Conservation (phyloP, 2,113 vertebrate species). For the Microcebus murinus region DNA sequence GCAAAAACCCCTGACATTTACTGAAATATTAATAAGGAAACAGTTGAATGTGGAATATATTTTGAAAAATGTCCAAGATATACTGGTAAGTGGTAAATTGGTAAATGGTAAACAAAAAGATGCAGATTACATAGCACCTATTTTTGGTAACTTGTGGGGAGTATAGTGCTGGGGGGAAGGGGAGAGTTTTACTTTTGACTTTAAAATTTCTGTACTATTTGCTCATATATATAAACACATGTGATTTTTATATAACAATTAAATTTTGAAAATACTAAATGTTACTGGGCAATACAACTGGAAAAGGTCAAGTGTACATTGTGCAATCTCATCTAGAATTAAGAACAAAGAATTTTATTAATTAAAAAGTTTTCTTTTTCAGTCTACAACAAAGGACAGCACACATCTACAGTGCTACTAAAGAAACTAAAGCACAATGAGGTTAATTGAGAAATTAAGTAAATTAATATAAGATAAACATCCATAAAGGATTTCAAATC, state of each 20-base stretch:
- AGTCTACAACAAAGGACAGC: not conserved
- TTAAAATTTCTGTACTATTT: constrained; percentile 9
- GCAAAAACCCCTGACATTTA: not conserved
- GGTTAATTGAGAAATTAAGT: constrained; percentile 6
- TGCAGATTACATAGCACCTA: not conserved
- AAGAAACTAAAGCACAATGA: not conserved
- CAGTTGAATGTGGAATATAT: not conserved
- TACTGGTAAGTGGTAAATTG: not conserved
- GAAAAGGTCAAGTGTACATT: not conserved
- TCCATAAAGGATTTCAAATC: not conserved
- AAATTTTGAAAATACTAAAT: constrained; percentile 12
- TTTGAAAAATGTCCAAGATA: not conserved
- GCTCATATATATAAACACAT: not conserved
- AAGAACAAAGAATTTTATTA: constrained; percentile 8
- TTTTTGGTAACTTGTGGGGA: not conserved
- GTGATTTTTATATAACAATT: not conserved
- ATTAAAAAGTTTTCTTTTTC: constrained; percentile 5
- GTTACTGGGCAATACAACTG: not conserved
- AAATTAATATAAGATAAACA: not conserved
- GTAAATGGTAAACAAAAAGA: not conserved
- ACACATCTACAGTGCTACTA: not conserved
- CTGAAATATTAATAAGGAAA: not conserved
- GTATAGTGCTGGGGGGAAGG: not conserved
- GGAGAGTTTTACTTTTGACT: constrained; percentile 1
- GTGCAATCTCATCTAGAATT: not conserved